Base-by-base conservation (phyloP, 2,888 invertebrate genomes). In the Erebia aethiops region DNA sequence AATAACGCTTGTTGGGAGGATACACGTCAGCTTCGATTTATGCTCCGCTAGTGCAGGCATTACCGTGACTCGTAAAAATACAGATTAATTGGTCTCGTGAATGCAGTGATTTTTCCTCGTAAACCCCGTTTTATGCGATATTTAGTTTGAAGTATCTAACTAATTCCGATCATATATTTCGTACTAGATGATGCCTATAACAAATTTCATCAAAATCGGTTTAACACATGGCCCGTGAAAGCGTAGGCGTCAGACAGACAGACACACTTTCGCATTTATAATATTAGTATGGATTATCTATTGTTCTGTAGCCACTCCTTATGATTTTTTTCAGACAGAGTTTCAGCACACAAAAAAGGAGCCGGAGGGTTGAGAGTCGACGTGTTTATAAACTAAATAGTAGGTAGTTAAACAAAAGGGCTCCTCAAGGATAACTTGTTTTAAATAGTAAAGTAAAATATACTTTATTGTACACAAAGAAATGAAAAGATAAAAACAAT, bases 1-100 rank as follows among this genome's bases (percentile, higher is more conserved):
- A 74, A 72, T 78, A 76, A 76, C 57, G 67, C 57, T 67, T 67
- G 67, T 67, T 58, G 21, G 49, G 57, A 67, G 67, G 67, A 67
- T 57, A 26, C 58, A 49, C 58, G 67, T 67, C 67, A 67, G 35
- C 57, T 35, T 9, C n/a, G 49, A 67, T 67, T 67, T 67, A 67
- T 67, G 58, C 49, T 51, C 67, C 11, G 49, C 49, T 26, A 41
- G 13, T 58, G 58, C 26, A 67, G n/a, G 49, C 58, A 67, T 67
- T 58, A 67, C 67, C 67, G 67, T 58, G 21, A 49, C 58, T 58
- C 67, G 67, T 67, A 67, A 67, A 67, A 56, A 57, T 66, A 66
- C 66, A 66, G 66, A 66, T 66, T 66, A 66, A 67, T 67, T 67
- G 58, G 57, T 49, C 49, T 67, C 67, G 58, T 67, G 49, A 67